Evolutionary conservation across 1,140 invertebrate genomes (phyloP).

Genomic region (Micrasema minimum): DNA sequence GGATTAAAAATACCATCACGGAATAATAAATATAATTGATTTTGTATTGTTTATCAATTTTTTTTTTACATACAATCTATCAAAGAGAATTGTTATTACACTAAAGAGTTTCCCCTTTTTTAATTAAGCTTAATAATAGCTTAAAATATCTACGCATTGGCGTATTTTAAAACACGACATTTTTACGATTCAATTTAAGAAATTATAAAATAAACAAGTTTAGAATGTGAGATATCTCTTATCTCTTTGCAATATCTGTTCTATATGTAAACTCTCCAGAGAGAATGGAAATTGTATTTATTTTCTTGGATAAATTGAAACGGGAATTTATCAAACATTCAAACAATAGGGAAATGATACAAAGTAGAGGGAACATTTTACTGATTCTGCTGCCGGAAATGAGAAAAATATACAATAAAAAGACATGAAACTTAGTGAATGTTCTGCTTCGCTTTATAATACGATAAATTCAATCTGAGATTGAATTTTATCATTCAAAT

Average conservation of each 20-base stretch:
- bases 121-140: too few relatives aligned
- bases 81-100: too few relatives aligned
- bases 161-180: too few relatives aligned
- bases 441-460: slow-evolving; percentile 1
- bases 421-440: slow-evolving; percentile 19
- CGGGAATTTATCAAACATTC: slow-evolving; percentile 41
- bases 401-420: slow-evolving; percentile 13
- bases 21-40: too few relatives aligned
- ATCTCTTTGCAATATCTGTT: not conserved
- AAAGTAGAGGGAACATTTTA: slow-evolving; percentile 23
- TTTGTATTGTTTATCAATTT: too few relatives aligned
- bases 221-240: too few relatives aligned
- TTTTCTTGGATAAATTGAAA: slow-evolving; percentile 38
- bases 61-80: too few relatives aligned
- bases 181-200: too few relatives aligned
- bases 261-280: slow-evolving; percentile 14
- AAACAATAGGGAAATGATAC: slow-evolving; percentile 32
- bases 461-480: slow-evolving; percentile 8
- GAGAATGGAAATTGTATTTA: slow-evolving; percentile 11
- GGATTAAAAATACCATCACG: too few relatives aligned
- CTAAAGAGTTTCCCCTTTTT: too few relatives aligned
- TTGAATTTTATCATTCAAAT: not conserved
- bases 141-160: too few relatives aligned
- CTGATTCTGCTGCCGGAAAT: slow-evolving; percentile 24
- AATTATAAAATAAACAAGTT: too few relatives aligned